Percentiles rank a stretch among this genome's conserved stretches.
Conservation (phyloP, 2,888 invertebrate species). For the Myopa testacea region DNA sequence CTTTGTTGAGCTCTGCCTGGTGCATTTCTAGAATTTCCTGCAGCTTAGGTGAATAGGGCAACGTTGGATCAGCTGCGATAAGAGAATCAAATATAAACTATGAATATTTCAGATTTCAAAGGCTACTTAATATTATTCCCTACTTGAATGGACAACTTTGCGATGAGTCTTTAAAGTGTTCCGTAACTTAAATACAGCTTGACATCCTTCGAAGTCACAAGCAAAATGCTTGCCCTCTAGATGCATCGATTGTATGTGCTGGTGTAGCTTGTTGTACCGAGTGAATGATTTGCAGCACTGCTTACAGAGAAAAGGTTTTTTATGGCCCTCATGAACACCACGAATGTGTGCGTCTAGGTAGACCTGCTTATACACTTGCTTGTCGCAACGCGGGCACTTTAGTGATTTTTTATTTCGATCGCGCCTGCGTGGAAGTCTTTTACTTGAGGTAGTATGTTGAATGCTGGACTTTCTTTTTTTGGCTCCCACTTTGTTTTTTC, state of each 20-base stretch:
- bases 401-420: slow-evolving; percentile 49
- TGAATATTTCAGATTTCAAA: too few relatives aligned
- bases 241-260: slow-evolving; percentile 56
- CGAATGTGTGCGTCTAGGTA: slow-evolving; percentile 62
- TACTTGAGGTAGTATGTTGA: not conserved
- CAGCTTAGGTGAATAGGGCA: slow-evolving; percentile 25
- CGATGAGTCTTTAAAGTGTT: slow-evolving; percentile 46
- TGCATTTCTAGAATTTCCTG: slow-evolving; percentile 40
- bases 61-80: slow-evolving; percentile 13
- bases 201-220: slow-evolving; percentile 47
- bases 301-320: slow-evolving; percentile 60
- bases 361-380: slow-evolving; percentile 59
- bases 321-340: slow-evolving; percentile 58
- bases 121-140: not conserved
- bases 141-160: slow-evolving; percentile 42
- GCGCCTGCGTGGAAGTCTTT: slow-evolving; percentile 40
- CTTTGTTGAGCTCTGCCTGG: slow-evolving; percentile 19
- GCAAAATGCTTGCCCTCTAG: slow-evolving; percentile 38
- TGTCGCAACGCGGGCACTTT: slow-evolving; percentile 54
- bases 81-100: not conserved
- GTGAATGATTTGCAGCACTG: slow-evolving; percentile 58
- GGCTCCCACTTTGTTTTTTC: slow-evolving; percentile 3
- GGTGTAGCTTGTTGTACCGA: slow-evolving; percentile 57
- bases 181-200: slow-evolving; percentile 40
- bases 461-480: not conserved